Evolutionary conservation across 2,797 vertebrate genomes (phyloP), one percentile per base, ranked within the genome.

Genomic region (Coendou prehensilis): DNA sequence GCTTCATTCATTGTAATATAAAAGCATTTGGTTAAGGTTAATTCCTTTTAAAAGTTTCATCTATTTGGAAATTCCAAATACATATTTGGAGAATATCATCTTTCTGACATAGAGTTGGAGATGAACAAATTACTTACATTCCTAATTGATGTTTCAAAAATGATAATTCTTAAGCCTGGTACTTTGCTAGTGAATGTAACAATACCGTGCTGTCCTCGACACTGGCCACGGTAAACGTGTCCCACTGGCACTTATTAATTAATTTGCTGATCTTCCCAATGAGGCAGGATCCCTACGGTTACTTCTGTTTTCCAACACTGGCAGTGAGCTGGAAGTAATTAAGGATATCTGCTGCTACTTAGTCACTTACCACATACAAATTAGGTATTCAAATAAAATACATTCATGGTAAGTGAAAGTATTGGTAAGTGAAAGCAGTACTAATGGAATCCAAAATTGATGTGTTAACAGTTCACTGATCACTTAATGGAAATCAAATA

Each of bases 1-100:
- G 73, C 54, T 90, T 28, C 10, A 14, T 90, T 28, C 10, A 14
- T 30, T 26, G 5, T 91, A 86, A 41, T 28, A 52, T 30, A 22
- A 87, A 17, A 11, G 5, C 3, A 47, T 15, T 87, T 37, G 37
- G 45, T 76, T 63, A 63, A 63, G 52, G 2, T 64, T 63, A 57
- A 50, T 30, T 83, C 1, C 26, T 87, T 50, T 47, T 82, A 79
- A 69, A 91, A 92, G 20, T 5, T 64, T 5, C 7, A 37, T 54
- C 8, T 86, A 52, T 30, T 80, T 45, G 45, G 63, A 88, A 93
- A 85, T 75, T 95, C 20, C 22, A 71, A 92, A 76, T 93, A 10
- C 69, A 2, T 69, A 18, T 76, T 82, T 86, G 52, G 52, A 97
- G 50, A n/a, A 23, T 13, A 59, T 87, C 20, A 37, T 45, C 33